Evolutionary conservation across 2,888 invertebrate genomes (phyloP), one percentile per base, ranked within the genome.

Genomic region (Trypoxylon attenuatum): DNA sequence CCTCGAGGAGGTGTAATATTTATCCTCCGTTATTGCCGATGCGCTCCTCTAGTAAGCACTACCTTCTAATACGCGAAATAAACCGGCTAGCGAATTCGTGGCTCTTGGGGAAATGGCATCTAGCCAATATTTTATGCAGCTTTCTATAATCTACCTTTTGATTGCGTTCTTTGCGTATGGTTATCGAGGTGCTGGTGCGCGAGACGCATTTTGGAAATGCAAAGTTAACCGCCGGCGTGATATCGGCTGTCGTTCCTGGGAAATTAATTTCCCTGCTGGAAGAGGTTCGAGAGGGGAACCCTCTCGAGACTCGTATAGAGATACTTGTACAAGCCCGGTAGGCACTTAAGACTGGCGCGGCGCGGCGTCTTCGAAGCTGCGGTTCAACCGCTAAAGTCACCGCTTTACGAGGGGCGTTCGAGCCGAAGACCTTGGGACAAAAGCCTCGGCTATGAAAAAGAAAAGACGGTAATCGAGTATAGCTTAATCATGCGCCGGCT

Each of bases 351-450:
- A 68, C 69, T 71, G 61, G 55, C n/a, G n/a, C n/a, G n/a, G n/a
- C n/a, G n/a, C n/a, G n/a, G n/a, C n/a, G n/a, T n/a, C 76, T 68
- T 73, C 66, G 68, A 65, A 66, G 68, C 68, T 69, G 66, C 56
- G 71, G 75, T 74, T 60, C 56, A 67, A 74, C 61, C 74, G 71
- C 61, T 76, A 76, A 76, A 73, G 65, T 76, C 73, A 66, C 61
- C 62, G 73, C 73, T 73, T 76, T 76, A 69, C 68, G 72, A 61
- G 33, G 13, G n/a, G 33, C 33, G 5, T n/a, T n/a, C 29, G n/a
- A 29, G 29, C 29, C 29, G 13, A 13, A 10, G n/a, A 33, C n/a
- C 33, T n/a, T 13, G 33, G 19, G 39, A 22, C 18, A 53, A 69
- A 64, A 55, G 50, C 49, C 23, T 62, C 38, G 16, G 18, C 47